Evolutionary conservation across 1,140 invertebrate genomes (phyloP).

Genomic region (Bombus breviceps): DNA sequence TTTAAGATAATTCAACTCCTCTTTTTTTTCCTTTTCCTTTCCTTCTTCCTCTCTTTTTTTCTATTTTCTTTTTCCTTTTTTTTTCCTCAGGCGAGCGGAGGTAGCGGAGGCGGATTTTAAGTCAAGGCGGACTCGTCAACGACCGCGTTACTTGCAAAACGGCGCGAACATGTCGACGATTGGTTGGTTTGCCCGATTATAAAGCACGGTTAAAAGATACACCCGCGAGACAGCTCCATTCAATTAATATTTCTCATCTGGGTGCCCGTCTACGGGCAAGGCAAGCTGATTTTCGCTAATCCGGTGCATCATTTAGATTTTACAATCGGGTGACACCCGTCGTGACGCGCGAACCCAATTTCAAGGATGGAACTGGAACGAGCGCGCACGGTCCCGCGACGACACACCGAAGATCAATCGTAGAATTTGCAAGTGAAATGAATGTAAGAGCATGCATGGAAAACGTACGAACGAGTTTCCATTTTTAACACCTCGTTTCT

Average conservation of each 20-base stretch:
- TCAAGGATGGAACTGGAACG: background rate
- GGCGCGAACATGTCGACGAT: background rate
- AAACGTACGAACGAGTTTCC: slow-evolving; percentile 32
- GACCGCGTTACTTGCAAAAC: background rate
- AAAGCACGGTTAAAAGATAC: background rate
- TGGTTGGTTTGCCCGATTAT: background rate
- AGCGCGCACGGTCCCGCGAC: background rate
- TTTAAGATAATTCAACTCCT: background rate
- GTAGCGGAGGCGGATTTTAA: background rate
- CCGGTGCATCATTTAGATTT: slow-evolving; percentile 8
- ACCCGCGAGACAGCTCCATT: background rate
- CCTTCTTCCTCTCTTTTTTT: too few relatives aligned
- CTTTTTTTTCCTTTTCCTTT: background rate
- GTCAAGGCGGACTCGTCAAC: background rate
- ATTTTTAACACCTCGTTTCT: slow-evolving; percentile 20
- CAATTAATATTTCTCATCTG: slow-evolving; percentile 37
- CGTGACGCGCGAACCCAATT: slow-evolving; percentile 39
- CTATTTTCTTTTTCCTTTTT: accelerated
- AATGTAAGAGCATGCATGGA: slow-evolving; percentile 41
- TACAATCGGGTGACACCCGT: background rate
- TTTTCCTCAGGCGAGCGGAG: background rate
- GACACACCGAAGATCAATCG: slow-evolving; percentile 36
- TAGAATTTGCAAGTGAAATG: slow-evolving; percentile 51
- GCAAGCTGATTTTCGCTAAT: slow-evolving; percentile 26
- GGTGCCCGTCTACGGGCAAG: too few relatives aligned